Percentiles rank a stretch among this genome's conserved stretches.
These are phyloP conservation scores for Phylloscopus trochilus DNA, from an alignment of 2,113 vertebrate species.

Conservation along the genomic window DNA sequence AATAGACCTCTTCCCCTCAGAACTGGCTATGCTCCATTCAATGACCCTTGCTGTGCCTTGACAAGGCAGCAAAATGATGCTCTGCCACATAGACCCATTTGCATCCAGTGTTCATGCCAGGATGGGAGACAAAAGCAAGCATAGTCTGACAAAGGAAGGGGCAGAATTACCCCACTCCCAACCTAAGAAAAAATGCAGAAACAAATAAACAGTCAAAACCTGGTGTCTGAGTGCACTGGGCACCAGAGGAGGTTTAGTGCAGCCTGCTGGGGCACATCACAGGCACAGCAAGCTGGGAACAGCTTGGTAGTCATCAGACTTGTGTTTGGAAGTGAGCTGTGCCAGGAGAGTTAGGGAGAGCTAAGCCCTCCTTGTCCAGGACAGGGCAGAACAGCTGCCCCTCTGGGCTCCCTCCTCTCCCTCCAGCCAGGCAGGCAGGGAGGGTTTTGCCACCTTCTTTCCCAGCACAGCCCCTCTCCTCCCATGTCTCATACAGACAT, in stretches of 20 bases:
- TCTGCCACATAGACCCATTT: not conserved
- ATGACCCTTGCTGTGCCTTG: not conserved
- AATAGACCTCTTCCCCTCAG: accelerated
- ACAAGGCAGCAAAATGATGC: not conserved
- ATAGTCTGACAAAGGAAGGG: not conserved
- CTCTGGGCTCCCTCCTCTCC: not conserved
- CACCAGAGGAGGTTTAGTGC: not conserved
- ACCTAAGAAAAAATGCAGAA: not conserved
- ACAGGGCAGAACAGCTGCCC: not conserved
- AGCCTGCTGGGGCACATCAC: not conserved
- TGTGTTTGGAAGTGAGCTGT: accelerated
- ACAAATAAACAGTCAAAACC: accelerated
- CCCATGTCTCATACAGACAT: accelerated
- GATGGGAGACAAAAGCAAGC: not conserved
- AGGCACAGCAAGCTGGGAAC: not conserved
- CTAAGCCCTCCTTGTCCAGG: not conserved
- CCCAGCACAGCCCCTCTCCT: not conserved
- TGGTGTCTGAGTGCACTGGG: accelerated
- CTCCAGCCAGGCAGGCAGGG: not conserved
- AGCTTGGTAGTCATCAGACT: not conserved
- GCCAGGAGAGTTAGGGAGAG: not conserved
- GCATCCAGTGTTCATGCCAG: accelerated
- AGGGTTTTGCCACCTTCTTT: accelerated
- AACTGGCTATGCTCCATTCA: accelerated
- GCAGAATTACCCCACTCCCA: not conserved